These are phyloP conservation scores for Pseudoips prasinana DNA, from an alignment of 2,888 invertebrate genomes.

Conservation along the genomic window DNA sequence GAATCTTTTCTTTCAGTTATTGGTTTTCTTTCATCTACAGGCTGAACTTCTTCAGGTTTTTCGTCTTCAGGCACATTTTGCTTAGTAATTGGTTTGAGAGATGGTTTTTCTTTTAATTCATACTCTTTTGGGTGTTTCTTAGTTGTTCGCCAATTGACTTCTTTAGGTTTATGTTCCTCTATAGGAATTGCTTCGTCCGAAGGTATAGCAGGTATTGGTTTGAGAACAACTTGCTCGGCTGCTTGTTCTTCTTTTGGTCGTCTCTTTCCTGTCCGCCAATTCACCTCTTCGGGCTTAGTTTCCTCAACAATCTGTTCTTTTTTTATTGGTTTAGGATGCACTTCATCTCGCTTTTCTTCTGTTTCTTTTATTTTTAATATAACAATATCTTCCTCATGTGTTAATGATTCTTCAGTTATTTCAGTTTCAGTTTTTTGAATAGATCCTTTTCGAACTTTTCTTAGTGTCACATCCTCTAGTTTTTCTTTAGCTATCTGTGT, in stretches of 20 bases:
- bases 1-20: slow-evolving; percentile 60
- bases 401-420: slow-evolving; percentile 78
- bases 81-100: slow-evolving; percentile 48
- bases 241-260: slow-evolving; percentile 48
- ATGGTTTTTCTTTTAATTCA: slow-evolving; percentile 38
- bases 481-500: slow-evolving; percentile 78
- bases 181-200: slow-evolving; percentile 35
- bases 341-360: slow-evolving; percentile 38
- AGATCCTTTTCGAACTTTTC: slow-evolving; percentile 59
- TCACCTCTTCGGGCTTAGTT: slow-evolving; percentile 50
- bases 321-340: slow-evolving; percentile 37
- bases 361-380: slow-evolving; percentile 63
- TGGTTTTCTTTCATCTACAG: slow-evolving; percentile 56
- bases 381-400: slow-evolving; percentile 81
- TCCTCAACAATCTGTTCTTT: slow-evolving; percentile 40
- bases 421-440: slow-evolving; percentile 56
- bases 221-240: slow-evolving; percentile 48
- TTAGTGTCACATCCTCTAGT: slow-evolving; percentile 67
- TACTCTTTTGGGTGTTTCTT: slow-evolving; percentile 35
- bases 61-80: slow-evolving; percentile 44
- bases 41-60: slow-evolving; percentile 48
- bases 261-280: slow-evolving; percentile 26
- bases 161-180: slow-evolving; percentile 35
- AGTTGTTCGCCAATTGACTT: slow-evolving; percentile 36
- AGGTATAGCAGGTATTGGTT: slow-evolving; percentile 34